A percentile compares a stretch with the other conserved stretches of the same genome.
Conservation (phyloP, 2,113 vertebrate species). For the Limnothrissa miodon region DNA sequence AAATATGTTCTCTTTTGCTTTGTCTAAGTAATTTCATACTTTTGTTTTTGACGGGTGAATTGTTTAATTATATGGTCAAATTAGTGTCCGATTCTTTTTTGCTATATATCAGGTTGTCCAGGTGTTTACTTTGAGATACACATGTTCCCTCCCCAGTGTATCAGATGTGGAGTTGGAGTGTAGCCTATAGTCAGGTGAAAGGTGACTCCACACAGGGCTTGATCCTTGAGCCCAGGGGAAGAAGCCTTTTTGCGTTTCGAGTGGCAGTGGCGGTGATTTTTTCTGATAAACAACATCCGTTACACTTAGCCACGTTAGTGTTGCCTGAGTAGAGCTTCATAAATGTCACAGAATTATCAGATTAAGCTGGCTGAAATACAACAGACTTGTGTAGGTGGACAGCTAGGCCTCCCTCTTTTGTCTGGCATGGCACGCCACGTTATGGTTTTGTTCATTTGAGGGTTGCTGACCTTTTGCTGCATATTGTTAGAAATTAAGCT, state of each 20-base stretch:
- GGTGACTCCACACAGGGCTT: conserved; percentile 16
- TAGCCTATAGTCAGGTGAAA: conserved; percentile 35
- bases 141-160: background rate
- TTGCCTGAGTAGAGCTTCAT: background rate
- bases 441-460: background rate
- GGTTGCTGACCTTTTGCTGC: background rate
- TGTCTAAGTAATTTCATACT: background rate
- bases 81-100: background rate
- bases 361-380: conserved; percentile 1
- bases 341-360: conserved; percentile 15
- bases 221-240: background rate
- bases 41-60: background rate
- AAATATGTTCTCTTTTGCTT: background rate
- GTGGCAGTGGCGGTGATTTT: conserved; percentile 7
- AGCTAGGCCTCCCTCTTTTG: background rate
- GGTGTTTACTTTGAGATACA: background rate
- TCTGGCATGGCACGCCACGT: background rate
- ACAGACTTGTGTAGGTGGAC: background rate
- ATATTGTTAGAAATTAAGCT: conserved; percentile 10
- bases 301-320: background rate
- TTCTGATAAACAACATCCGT: conserved; percentile 1
- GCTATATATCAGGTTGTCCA: background rate
- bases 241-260: background rate
- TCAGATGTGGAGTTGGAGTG: background rate
- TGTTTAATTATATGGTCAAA: background rate